phyloP scores from a whole-genome alignment of 2,888 invertebrate species.

The Ichneumon xanthorius region DNA sequence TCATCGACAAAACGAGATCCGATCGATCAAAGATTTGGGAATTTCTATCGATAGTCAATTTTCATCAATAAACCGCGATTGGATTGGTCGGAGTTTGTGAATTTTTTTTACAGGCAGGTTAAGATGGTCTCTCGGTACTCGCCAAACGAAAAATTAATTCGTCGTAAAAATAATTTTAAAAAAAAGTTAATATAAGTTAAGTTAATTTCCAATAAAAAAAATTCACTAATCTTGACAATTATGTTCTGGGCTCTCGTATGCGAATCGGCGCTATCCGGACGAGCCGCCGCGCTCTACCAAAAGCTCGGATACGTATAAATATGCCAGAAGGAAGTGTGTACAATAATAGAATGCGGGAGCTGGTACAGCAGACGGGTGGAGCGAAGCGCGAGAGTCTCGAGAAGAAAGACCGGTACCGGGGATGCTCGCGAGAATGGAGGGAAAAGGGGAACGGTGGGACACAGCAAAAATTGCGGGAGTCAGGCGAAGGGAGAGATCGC shows the following conservation, averaged over 20 bases:
- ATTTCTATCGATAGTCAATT: no score
- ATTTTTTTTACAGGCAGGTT: neutral
- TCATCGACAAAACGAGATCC: neutral
- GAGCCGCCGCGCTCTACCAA: neutral
- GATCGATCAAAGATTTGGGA: no score
- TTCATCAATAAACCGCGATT: neutral
- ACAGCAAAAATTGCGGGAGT: slow-evolving; percentile 32
- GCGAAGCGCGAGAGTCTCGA: slow-evolving; percentile 3
- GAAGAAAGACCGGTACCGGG: neutral
- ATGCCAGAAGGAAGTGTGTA: slow-evolving; percentile 80
- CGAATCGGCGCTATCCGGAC: neutral
- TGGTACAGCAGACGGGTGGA: slow-evolving; percentile 58
- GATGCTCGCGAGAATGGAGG: neutral
- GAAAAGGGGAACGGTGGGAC: neutral
- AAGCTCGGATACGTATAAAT: slow-evolving; percentile 71
- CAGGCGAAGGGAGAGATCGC: neutral
- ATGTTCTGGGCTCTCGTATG: neutral
- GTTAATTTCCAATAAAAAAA: neutral
- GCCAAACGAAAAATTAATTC: neutral
- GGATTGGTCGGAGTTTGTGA: neutral
- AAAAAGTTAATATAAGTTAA: neutral
- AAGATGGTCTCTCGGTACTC: neutral
- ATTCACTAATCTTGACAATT: neutral
- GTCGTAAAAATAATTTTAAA: neutral
- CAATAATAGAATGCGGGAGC: slow-evolving; percentile 78